phyloP scores from a whole-genome alignment of 2,113 vertebrate genomes.

The Brachyistius frenatus region DNA sequence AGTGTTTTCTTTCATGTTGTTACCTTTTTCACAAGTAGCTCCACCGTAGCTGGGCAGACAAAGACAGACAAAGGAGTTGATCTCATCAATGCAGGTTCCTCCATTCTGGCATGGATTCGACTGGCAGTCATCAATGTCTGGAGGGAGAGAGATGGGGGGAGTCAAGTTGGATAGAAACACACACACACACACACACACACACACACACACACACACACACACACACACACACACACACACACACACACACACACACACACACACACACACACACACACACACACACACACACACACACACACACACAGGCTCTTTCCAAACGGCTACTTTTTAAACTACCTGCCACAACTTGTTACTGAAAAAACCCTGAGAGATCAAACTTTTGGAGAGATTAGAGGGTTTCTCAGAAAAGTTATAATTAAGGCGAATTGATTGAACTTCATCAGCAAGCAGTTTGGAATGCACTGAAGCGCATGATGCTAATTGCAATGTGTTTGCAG shows the following conservation, averaged over 20 bases:
- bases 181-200: conserved; percentile 3
- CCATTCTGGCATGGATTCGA: conserved; percentile 92
- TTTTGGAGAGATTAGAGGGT: conserved; percentile 64
- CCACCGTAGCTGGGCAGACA: conserved; percentile 96
- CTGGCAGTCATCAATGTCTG: conserved; percentile 89
- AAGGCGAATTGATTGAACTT: conserved; percentile 76
- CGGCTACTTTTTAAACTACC: conserved; percentile 19
- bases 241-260: background rate
- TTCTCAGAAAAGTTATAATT: conserved; percentile 77
- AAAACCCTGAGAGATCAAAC: conserved; percentile 50
- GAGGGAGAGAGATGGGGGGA: conserved; percentile 15
- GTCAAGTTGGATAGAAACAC: conserved; percentile 25
- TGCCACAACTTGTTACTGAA: conserved; percentile 50
- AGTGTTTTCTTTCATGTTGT: background rate
- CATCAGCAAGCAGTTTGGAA: conserved; percentile 66
- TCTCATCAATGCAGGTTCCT: conserved; percentile 95
- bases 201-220: too few relatives aligned
- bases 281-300: conserved; percentile 2
- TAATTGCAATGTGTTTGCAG: conserved; percentile 70
- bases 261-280: conserved; percentile 2
- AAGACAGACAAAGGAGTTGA: conserved; percentile 93
- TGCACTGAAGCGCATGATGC: conserved; percentile 61
- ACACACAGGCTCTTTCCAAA: conserved; percentile 19
- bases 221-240: background rate
- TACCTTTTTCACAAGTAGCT: conserved; percentile 94